Percentiles rank a stretch among this genome's conserved stretches.
Conservation (phyloP, 1,140 invertebrate genomes). For the Calosoma granatense region DNA sequence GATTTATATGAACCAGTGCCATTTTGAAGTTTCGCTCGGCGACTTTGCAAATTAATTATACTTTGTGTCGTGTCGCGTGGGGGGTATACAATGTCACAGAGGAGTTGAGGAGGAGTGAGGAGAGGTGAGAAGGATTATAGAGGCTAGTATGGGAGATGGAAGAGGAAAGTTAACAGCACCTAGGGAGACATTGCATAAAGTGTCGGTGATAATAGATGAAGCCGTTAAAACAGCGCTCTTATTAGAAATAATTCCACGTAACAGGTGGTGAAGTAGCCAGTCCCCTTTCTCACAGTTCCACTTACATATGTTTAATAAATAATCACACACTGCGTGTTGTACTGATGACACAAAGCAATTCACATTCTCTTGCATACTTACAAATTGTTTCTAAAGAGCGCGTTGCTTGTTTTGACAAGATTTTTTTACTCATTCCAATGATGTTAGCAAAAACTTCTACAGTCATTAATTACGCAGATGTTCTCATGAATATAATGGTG, state of each 20-base stretch:
- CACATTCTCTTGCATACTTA: too few species aligned
- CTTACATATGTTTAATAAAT: too few species aligned
- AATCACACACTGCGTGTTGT: too few species aligned
- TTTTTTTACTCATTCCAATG: too few species aligned
- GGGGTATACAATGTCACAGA: neutral
- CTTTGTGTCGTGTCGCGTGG: neutral
- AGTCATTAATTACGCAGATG: too few species aligned
- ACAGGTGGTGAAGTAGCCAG: conserved; percentile 3
- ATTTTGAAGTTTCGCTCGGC: neutral
- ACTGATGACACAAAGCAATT: too few species aligned
- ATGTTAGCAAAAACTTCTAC: too few species aligned
- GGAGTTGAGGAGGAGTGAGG: neutral
- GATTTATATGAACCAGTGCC: neutral
- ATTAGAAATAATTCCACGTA: conserved; percentile 4
- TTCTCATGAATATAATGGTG: too few species aligned
- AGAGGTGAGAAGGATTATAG: neutral
- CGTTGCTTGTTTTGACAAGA: too few species aligned
- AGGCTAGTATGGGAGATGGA: neutral
- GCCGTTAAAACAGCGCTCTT: neutral
- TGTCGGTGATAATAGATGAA: conserved; percentile 2
- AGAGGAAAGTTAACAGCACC: neutral
- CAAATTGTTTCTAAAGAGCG: too few species aligned
- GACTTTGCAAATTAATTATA: neutral
- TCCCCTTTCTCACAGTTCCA: too few species aligned
- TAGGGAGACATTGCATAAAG: neutral